Base-by-base conservation (phyloP, 1,140 invertebrate species). In the Dufourea novaeangliae region DNA sequence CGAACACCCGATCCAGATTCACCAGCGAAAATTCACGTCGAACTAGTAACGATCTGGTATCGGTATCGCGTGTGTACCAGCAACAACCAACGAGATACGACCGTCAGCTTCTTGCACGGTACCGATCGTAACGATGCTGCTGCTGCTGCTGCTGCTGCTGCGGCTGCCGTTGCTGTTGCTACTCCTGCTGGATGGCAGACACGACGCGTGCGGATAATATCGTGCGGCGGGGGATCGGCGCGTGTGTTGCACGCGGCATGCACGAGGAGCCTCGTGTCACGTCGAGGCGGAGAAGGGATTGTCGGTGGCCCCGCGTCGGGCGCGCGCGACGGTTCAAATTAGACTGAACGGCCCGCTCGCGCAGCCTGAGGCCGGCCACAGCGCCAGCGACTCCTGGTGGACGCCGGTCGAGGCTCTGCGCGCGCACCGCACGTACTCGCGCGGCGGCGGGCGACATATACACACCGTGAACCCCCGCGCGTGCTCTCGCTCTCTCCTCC, bases 301-400 rank as follows among this genome's bases (percentile, higher is more conserved):
- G 88, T 89, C 88, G 88, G 88, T 79, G 83, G 83, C 80, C 85
- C 88, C 88, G 87, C 88, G 87, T 90, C 90, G 89, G 86, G 85
- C 88, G 88, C 90, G 89, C 91, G 90, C 90, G 90, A 91, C 91
- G 91, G 91, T 93, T 93, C 91, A 93, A 93, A 92, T 92, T 92
- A 92, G 92, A 92, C 92, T 92, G 92, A 92, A 87, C 90, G 83
- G 88, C 88, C 87, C 87, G 90, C 89, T 90, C 86, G 88, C 87
- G 88, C 81, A 86, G 76, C 79, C 84, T 86, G 88, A 92, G 90
- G 88, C 91, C 91, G 92, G 90, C 88, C 87, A 89, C 89, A 90
- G 88, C 86, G 88, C 79, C 89, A 92, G 92, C 91, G 92, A 83
- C 90, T 88, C 83, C 88, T 91, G 76, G 88, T 86, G 91, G 91